Evolutionary conservation across 2,113 vertebrate genomes (phyloP), one percentile per base, ranked within the genome.

Genomic region (Pseudorectes ferrugineus): DNA sequence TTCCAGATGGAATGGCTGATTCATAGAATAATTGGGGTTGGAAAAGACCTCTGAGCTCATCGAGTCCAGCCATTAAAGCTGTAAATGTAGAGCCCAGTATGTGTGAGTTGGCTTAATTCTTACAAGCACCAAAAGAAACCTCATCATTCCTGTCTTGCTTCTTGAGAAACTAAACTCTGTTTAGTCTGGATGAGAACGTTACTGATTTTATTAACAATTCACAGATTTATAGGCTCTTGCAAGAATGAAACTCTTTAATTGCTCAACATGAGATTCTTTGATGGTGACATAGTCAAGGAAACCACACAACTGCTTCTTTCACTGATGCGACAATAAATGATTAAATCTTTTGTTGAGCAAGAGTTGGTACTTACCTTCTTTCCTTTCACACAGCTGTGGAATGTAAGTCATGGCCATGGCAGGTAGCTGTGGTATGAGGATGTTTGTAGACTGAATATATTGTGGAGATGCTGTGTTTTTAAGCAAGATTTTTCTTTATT

Each of bases 161-260:
- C 93, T 68, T 55, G 87, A 74, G 87, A 66, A 88, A 58, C 85
- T 49, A 6, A 92, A 23, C 89, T 35, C 84, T 82, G 82, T 88
- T 92, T 82, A 95, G 87, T 89, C 91, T 95, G 88, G 85, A 51
- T 93, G 66, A 86, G 93, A 85, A 21, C 40, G 29, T 92, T 76
- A 82, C 90, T 92, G 46, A 31, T 38, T 91, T 96, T 95, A 96
- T 94, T 96, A 91, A 91, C 91, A 96, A 26, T 25, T 79, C 88
- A 83, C 36, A 5, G 75, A 93, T 93, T 81, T 94, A 33, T 54
- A 79, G 55, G 65, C 85, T 93, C 15, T 65, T 83, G 67, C 12
- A 11, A 76, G 92, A 85, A 23, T 85, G 78, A 94, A 97, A 96
- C 84, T 79, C 79, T 82, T 63, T 81, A 86, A 88, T 93, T 95